Evolutionary conservation across 2,888 invertebrate genomes (phyloP).

Genomic region (Allygus modestus): DNA sequence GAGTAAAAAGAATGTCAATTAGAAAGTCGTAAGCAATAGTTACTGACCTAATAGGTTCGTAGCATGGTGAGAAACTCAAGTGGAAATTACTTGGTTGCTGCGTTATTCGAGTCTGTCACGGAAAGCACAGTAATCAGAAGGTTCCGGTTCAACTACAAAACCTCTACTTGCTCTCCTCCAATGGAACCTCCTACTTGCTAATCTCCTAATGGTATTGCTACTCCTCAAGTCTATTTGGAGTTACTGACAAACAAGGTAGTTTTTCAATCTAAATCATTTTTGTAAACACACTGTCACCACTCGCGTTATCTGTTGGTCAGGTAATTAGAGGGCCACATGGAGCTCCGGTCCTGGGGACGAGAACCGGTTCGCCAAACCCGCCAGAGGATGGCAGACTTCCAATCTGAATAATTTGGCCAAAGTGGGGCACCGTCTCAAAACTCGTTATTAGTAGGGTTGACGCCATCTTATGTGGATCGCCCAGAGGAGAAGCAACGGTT

Average conservation of each 20-base stretch:
- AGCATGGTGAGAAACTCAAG: constrained; percentile 5
- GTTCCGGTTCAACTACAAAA: constrained; percentile 9
- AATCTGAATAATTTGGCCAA: constrained; percentile 24
- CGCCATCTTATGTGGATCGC: not conserved
- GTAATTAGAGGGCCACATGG: not conserved
- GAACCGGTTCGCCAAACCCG: constrained; percentile 6
- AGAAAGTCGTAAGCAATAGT: not conserved
- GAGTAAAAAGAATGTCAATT: not conserved
- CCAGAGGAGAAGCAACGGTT: not conserved
- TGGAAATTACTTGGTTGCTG: not conserved
- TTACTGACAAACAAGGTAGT: not conserved
- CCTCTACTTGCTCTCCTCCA: not conserved
- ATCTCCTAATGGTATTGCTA: too few relatives aligned
- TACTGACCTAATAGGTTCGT: not conserved
- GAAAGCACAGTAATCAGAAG: constrained; percentile 4
- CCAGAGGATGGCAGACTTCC: constrained; percentile 28
- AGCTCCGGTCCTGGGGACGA: not conserved
- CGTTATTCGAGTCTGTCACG: not conserved
- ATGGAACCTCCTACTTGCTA: too few relatives aligned
- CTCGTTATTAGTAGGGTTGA: constrained; percentile 15
- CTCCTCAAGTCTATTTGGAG: too few relatives aligned
- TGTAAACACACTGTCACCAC: not conserved
- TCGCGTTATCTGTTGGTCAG: not conserved
- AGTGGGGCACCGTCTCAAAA: not conserved
- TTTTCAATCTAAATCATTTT: not conserved